Conservation (phyloP, 35 echinoderm and acorn worm genomes). For the Amphiura filiformis region DNA sequence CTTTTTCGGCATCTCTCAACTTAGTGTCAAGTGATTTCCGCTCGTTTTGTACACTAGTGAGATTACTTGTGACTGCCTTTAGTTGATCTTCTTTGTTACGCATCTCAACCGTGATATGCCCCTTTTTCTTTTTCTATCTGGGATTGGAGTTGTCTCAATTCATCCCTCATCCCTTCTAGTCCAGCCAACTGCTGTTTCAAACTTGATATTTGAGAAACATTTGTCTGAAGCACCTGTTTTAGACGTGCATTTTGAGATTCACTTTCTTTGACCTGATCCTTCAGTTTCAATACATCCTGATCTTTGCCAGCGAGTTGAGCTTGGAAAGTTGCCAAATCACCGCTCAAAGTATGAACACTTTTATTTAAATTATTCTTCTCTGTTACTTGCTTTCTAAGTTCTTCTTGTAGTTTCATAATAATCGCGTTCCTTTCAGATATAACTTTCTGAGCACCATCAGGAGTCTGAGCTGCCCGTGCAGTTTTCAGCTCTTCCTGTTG, state of each 20-base stretch:
- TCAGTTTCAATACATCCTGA: constrained; percentile 39
- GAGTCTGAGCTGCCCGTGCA: background rate
- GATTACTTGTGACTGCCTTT: background rate
- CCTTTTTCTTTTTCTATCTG: constrained; percentile 13
- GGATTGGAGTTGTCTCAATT: background rate
- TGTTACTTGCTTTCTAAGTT: background rate
- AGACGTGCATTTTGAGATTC: background rate
- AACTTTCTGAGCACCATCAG: background rate
- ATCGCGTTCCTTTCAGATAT: background rate
- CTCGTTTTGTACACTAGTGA: constrained; percentile 16
- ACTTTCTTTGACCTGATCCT: constrained; percentile 34
- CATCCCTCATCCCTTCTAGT: background rate
- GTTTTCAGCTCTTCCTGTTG: background rate
- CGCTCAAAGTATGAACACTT: background rate
- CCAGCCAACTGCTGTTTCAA: constrained; percentile 16
- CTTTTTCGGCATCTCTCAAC: constrained; percentile 27
- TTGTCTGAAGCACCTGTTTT: background rate
- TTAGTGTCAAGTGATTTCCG: constrained; percentile 4
- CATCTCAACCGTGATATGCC: constrained; percentile 19
- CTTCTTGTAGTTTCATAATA: constrained; percentile 6
- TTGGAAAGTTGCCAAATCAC: constrained; percentile 7
- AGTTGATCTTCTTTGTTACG: constrained; percentile 20
- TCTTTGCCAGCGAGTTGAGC: background rate
- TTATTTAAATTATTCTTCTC: background rate
- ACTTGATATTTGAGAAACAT: background rate